Conservation (phyloP, 2,888 invertebrate species). For the Lasiommata megera region DNA sequence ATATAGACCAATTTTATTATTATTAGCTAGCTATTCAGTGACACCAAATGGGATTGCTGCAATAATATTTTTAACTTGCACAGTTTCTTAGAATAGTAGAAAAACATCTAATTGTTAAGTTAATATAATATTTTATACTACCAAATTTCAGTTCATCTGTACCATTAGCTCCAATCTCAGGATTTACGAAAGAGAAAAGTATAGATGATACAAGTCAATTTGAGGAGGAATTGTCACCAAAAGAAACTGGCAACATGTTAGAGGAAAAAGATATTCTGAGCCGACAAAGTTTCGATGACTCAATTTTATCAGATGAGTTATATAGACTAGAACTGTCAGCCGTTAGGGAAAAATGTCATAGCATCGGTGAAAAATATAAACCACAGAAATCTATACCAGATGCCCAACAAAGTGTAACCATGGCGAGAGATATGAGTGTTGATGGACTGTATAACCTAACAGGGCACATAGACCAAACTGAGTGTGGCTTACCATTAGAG, state of each 20-base stretch:
- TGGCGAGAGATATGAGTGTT: slow-evolving; percentile 87
- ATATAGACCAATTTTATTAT: no score
- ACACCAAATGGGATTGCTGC: no score
- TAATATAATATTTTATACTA: background rate
- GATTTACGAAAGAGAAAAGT: slow-evolving; percentile 41
- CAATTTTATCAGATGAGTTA: slow-evolving; percentile 55
- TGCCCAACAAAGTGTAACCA: slow-evolving; percentile 75
- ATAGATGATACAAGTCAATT: slow-evolving; percentile 52
- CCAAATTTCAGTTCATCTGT: slow-evolving; percentile 59
- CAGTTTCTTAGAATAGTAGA: no score
- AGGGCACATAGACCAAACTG: slow-evolving; percentile 84
- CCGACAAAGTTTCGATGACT: slow-evolving; percentile 71
- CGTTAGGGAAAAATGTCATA: slow-evolving; percentile 73
- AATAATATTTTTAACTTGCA: no score
- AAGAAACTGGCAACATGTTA: slow-evolving; percentile 65
- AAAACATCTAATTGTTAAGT: no score
- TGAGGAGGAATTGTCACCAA: slow-evolving; percentile 62
- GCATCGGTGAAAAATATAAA: slow-evolving; percentile 75
- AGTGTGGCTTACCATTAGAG: slow-evolving; percentile 93
- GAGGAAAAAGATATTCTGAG: slow-evolving; percentile 73
- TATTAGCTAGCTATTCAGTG: no score
- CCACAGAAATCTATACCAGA: slow-evolving; percentile 59
- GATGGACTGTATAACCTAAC: slow-evolving; percentile 83
- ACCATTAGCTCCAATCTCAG: slow-evolving; percentile 63
- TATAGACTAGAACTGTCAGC: slow-evolving; percentile 60